Base-by-base conservation (phyloP, 1,140 invertebrate species). In the Brachionus sp. region DNA sequence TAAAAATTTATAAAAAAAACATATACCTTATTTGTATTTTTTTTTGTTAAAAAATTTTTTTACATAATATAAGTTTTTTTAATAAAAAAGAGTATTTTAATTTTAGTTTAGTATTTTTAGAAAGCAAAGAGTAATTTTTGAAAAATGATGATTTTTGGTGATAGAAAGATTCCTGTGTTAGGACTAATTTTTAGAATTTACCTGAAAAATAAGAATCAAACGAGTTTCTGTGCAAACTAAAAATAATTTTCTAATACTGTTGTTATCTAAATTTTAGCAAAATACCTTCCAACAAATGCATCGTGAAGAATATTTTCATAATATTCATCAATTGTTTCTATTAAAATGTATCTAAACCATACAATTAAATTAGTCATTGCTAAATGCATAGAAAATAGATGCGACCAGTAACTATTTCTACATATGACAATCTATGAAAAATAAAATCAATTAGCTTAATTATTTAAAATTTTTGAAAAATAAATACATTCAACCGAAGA, bases 311-410 rank as follows among this genome's bases (percentile, higher is more conserved):
- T 42, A 35, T 80, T 50, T 33, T 80, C 77, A 66, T 80, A 80
- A 62, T 80, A 80, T 42, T 80, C 77, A 80, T 37, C 35, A 42
- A 80, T 37, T 42, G 77, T 62, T 62, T 80, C 77, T 42, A 62
- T 62, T 62, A 80, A n/a, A 16, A 80, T 80, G 16, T 57, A 42
- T 62, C 39, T 57, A 19, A 66, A 80, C 77, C 77, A 80, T 19
- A 80, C 35, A 25, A 80, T 80, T 29, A 80, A 62, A 80, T 80
- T 80, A 16, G 77, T 80, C 19, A 80, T 66, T 13, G 62, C 46
- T n/a, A 80, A 19, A 42, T 80, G 77, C 77, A 80, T 80, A 12
- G 77, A 25, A 23, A 80, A 66, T 0, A 80, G 23, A 75, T 75
- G 50, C 12, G 77, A 62, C 50, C 39, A 37, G 42, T 42, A 66